phyloP scores from a whole-genome alignment of 2,888 invertebrate genomes.

The Eupeodes luniger region DNA sequence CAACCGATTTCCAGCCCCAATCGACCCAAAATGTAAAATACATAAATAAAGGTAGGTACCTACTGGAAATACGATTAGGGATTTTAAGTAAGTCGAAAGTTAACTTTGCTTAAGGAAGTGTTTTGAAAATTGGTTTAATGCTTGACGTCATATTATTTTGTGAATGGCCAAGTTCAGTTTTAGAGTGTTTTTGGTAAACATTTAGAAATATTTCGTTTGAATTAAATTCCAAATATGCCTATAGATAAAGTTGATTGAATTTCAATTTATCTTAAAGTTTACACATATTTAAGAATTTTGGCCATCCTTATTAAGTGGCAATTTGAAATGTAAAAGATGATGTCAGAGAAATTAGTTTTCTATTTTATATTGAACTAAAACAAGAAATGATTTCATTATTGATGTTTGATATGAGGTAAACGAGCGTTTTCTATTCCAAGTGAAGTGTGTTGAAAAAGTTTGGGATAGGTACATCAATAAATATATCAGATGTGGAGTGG shows the following conservation, averaged over 20 bases:
- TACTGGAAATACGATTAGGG: constrained; percentile 52
- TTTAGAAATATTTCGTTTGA: constrained; percentile 2
- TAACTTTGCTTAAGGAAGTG: constrained; percentile 64
- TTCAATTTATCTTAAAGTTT: background rate
- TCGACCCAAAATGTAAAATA: background rate
- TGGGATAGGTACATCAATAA: too few species aligned
- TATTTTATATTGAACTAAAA: too few species aligned
- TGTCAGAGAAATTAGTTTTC: too few species aligned
- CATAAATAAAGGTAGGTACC: too few species aligned
- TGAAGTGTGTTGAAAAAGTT: too few species aligned
- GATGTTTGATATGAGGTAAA: too few species aligned
- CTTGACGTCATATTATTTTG: constrained; percentile 17
- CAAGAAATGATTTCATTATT: too few species aligned
- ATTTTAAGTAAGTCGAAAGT: constrained; percentile 55
- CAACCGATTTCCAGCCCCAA: background rate
- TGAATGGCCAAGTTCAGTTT: background rate
- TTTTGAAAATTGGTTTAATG: constrained; percentile 66
- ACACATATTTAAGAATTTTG: background rate
- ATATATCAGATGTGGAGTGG: too few species aligned
- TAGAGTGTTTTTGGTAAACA: constrained; percentile 38
- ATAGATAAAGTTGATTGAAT: constrained; percentile 20
- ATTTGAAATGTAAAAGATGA: too few species aligned
- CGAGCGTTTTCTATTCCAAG: too few species aligned
- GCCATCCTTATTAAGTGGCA: too few species aligned
- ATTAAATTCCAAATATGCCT: background rate